These are phyloP conservation scores for Anoplopoma fimbria DNA, from an alignment of 2,113 vertebrate genomes.

Conservation along the genomic window DNA sequence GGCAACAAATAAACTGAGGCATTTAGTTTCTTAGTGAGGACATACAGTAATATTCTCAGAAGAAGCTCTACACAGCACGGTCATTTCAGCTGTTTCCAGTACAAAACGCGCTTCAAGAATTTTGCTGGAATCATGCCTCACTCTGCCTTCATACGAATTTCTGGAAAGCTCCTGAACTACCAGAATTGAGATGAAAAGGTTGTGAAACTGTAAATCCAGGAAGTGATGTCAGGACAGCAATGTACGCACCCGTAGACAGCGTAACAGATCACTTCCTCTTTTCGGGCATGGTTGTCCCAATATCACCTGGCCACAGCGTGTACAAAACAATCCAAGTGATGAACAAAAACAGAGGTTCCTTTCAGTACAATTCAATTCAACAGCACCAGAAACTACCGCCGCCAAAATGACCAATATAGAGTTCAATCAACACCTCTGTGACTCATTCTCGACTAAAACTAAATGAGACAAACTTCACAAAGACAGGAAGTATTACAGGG, in stretches of 20 bases:
- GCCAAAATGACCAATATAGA: not conserved
- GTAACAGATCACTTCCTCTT: constrained; percentile 8
- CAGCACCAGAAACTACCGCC: not conserved
- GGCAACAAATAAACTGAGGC: constrained; percentile 22
- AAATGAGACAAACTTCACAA: not conserved
- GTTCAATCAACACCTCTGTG: not conserved
- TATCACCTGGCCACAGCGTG: too few relatives aligned
- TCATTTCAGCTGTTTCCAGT: not conserved
- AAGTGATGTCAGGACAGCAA: not conserved
- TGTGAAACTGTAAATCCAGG: not conserved
- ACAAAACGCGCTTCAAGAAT: too few relatives aligned
- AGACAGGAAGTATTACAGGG: not conserved
- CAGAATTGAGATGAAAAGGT: not conserved
- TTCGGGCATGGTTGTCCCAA: not conserved
- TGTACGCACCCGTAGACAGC: not conserved
- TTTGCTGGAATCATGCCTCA: too few relatives aligned
- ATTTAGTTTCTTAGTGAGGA: constrained; percentile 20
- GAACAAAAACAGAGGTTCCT: not conserved
- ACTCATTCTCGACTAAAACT: not conserved
- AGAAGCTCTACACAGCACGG: not conserved
- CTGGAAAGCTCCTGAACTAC: not conserved
- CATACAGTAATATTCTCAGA: not conserved
- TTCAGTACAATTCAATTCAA: not conserved
- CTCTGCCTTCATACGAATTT: too few relatives aligned
- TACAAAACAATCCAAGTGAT: too few relatives aligned